Evolutionary conservation across 2,797 vertebrate species (phyloP).

Genomic region (Myotis findleyi): DNA sequence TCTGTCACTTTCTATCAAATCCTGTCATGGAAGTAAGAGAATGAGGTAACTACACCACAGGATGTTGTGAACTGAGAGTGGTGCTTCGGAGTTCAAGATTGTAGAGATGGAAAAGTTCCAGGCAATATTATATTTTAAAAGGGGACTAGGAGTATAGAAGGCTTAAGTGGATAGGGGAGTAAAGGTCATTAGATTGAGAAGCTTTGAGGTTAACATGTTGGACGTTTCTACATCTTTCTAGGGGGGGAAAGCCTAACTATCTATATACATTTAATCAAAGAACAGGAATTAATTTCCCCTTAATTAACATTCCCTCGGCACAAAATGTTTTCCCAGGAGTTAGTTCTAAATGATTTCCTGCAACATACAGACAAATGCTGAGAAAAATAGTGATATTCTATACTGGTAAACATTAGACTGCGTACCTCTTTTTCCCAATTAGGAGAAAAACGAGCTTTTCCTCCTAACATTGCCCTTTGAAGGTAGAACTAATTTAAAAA

Average conservation of each 20-base stretch:
- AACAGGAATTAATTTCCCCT: slow-evolving; percentile 26
- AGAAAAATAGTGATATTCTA: slow-evolving; percentile 39
- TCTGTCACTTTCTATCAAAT: not conserved
- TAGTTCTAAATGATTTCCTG: slow-evolving; percentile 51
- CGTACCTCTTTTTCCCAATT: slow-evolving; percentile 47
- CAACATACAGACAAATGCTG: slow-evolving; percentile 41
- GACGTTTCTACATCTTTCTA: not conserved
- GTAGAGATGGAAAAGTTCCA: not conserved
- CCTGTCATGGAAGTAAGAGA: not conserved
- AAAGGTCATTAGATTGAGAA: not conserved
- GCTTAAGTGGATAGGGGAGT: not conserved
- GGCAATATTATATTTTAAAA: not conserved
- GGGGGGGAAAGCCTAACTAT: not conserved
- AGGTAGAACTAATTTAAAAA: slow-evolving; percentile 66
- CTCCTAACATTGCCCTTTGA: slow-evolving; percentile 65
- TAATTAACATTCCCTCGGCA: slow-evolving; percentile 34
- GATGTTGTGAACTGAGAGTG: not conserved
- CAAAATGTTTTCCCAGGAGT: slow-evolving; percentile 36
- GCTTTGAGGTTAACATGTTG: not conserved
- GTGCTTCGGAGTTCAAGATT: not conserved
- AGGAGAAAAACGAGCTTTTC: slow-evolving; percentile 59
- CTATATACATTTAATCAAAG: slow-evolving; percentile 45
- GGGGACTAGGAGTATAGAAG: not conserved
- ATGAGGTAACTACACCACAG: not conserved
- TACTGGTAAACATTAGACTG: slow-evolving; percentile 4